These are phyloP conservation scores for Slavum lentiscoides DNA, from an alignment of 2,888 invertebrate genomes.

Conservation along the genomic window DNA sequence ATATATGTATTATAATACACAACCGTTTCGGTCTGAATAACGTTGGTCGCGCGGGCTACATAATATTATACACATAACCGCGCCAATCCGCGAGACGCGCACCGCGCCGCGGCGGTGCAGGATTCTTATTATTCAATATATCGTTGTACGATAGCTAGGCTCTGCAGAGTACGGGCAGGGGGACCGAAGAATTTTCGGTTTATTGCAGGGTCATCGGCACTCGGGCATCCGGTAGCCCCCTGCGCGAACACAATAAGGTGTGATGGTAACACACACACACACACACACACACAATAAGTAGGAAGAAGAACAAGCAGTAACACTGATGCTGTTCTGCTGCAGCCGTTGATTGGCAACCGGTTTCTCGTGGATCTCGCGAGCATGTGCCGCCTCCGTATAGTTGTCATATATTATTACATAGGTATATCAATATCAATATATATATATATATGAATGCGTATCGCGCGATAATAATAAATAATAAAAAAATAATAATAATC, in stretches of 20 bases:
- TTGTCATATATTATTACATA: neutral
- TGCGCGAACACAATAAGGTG: neutral
- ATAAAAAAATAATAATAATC: constrained; percentile 41
- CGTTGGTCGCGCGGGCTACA: no score
- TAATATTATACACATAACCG: no score
- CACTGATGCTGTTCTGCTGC: neutral
- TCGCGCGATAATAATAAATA: neutral
- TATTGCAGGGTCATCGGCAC: constrained; percentile 45
- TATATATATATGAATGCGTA: neutral
- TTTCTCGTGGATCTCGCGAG: constrained; percentile 7
- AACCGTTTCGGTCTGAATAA: no score
- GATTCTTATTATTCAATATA: neutral
- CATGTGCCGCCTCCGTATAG: neutral
- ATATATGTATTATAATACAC: no score
- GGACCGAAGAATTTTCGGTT: constrained; percentile 31
- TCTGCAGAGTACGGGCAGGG: no score
- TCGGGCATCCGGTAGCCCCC: constrained; percentile 34
- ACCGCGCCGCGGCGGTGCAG: neutral
- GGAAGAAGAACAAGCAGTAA: constrained; percentile 9
- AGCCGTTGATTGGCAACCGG: constrained; percentile 50
- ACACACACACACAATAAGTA: neutral
- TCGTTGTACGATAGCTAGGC: no score
- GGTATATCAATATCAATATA: no score
- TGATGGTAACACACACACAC: no score
- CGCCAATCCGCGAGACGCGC: no score